These are phyloP conservation scores for Colius striatus DNA, from an alignment of 2,113 vertebrate genomes.

Conservation along the genomic window DNA sequence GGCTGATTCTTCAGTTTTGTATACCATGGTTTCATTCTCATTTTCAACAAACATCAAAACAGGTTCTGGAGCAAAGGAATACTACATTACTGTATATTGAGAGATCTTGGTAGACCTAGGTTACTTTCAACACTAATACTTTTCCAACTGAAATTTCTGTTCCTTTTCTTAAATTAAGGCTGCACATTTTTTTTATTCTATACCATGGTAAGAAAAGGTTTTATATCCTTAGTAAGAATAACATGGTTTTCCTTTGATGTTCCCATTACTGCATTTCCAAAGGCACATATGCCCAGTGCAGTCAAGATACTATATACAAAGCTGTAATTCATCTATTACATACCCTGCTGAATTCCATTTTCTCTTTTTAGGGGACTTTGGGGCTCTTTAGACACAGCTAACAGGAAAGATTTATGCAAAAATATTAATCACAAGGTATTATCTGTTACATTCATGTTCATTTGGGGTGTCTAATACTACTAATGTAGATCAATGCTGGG, in stretches of 20 bases:
- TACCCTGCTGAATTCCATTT: background rate
- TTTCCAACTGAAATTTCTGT: background rate
- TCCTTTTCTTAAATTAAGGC: background rate
- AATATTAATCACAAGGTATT: background rate
- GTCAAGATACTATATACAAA: background rate
- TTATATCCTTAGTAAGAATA: background rate
- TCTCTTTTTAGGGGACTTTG: background rate
- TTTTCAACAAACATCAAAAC: background rate
- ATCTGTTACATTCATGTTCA: background rate
- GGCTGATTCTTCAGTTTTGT: background rate
- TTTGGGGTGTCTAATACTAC: background rate
- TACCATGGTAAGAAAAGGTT: background rate
- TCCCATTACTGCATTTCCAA: background rate
- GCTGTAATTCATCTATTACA: background rate
- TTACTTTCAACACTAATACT: background rate
- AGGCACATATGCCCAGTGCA: background rate
- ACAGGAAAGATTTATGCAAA: background rate
- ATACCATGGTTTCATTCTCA: background rate
- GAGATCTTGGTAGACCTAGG: background rate
- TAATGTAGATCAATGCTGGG: background rate
- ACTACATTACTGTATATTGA: background rate
- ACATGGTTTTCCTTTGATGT: background rate
- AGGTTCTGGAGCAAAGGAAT: background rate
- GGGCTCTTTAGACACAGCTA: background rate
- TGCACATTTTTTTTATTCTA: background rate